Evolutionary conservation across 2,797 vertebrate genomes (phyloP).

Genomic region (Rhinatrema bivittatum): DNA sequence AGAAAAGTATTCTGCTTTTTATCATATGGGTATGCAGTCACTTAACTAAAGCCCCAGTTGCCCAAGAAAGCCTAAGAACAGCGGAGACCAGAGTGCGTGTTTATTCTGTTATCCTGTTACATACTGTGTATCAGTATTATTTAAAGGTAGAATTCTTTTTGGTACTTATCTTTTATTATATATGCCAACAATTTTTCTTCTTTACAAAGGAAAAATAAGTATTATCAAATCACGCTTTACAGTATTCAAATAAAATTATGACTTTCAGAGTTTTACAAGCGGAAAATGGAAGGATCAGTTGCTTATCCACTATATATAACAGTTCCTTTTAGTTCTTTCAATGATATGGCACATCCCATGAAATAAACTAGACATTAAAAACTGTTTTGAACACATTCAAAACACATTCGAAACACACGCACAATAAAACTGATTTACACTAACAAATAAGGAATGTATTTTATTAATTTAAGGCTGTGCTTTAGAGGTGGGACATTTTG

Average conservation of each 20-base stretch:
- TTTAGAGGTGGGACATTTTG: constrained; percentile 58
- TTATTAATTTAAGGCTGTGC: constrained; percentile 69
- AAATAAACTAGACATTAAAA: constrained; percentile 54
- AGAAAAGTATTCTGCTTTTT: too few species aligned
- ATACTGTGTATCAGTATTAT: constrained; percentile 53
- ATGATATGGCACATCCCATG: constrained; percentile 69
- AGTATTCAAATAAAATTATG: constrained; percentile 48
- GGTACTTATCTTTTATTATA: constrained; percentile 68
- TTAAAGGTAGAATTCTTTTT: constrained; percentile 59
- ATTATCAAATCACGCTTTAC: constrained; percentile 51
- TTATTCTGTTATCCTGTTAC: constrained; percentile 43
- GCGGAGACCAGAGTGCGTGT: constrained; percentile 40
- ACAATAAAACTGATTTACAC: constrained; percentile 54
- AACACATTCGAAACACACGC: constrained; percentile 54
- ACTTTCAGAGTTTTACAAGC: constrained; percentile 51
- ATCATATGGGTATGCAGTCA: too few species aligned
- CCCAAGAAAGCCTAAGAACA: too few species aligned
- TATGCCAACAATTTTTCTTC: constrained; percentile 65
- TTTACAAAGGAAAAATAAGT: constrained; percentile 66
- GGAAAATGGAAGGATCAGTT: constrained; percentile 57
- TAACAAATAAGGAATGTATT: constrained; percentile 56
- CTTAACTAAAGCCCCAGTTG: too few species aligned
- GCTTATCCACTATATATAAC: constrained; percentile 37
- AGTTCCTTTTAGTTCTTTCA: constrained; percentile 57
- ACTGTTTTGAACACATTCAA: constrained; percentile 43